phyloP scores from a whole-genome alignment of 2,888 invertebrate genomes.

The Agrochola circellaris region DNA sequence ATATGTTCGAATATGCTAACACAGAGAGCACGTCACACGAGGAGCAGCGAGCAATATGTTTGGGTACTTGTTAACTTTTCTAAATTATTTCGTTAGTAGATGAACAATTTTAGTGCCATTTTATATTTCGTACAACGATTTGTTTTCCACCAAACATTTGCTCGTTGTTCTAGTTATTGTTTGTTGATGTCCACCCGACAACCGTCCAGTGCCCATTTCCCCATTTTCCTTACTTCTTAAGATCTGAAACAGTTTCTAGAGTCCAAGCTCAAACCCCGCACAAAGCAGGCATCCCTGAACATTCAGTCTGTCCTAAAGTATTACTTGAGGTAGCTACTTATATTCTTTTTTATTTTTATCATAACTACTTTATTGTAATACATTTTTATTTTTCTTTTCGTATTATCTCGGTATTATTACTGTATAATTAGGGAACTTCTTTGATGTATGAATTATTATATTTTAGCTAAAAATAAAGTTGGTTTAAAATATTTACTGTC shows the following conservation, averaged over 20 bases:
- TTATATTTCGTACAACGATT: constrained; percentile 65
- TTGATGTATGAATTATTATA: constrained; percentile 91
- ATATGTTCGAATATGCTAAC: not conserved
- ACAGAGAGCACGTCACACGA: constrained; percentile 33
- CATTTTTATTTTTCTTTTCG: constrained; percentile 74
- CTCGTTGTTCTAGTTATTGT: constrained; percentile 38
- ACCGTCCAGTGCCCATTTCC: constrained; percentile 85
- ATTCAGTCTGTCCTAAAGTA: constrained; percentile 66
- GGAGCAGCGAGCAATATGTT: constrained; percentile 43
- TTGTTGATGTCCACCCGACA: constrained; percentile 68
- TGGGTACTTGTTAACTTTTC: constrained; percentile 63
- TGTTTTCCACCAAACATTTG: constrained; percentile 46
- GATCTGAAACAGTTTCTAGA: constrained; percentile 73
- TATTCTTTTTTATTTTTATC: constrained; percentile 55
- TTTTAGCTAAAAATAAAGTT: constrained; percentile 91
- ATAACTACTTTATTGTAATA: constrained; percentile 67
- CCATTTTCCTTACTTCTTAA: constrained; percentile 67
- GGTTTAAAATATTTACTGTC: constrained; percentile 85
- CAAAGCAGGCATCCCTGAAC: constrained; percentile 73
- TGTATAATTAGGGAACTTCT: constrained; percentile 88
- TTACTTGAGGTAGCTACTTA: constrained; percentile 83
- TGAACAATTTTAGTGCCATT: constrained; percentile 74
- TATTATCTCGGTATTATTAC: constrained; percentile 86
- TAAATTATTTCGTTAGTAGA: constrained; percentile 67
- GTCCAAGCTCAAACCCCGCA: constrained; percentile 71